Evolutionary conservation across 2,888 invertebrate species (phyloP).

Genomic region (Ctena decussata): DNA sequence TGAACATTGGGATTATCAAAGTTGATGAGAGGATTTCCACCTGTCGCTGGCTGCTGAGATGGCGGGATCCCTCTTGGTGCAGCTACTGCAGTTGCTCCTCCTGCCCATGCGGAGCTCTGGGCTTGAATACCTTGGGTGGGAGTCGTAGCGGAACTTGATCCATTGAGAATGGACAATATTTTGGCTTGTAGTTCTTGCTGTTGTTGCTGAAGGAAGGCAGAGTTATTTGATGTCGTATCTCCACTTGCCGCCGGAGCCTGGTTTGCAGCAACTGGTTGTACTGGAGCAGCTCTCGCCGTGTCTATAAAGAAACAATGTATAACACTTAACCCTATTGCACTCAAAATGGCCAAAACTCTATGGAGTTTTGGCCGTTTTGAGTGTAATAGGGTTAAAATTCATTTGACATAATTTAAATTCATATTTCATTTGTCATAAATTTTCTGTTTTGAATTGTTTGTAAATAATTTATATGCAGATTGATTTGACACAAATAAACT

Average conservation of each 20-base stretch:
- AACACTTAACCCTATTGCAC: too few relatives aligned
- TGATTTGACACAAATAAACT: too few relatives aligned
- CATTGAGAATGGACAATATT: slow-evolving; percentile 91
- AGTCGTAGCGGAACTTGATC: slow-evolving; percentile 42
- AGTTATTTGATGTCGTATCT: slow-evolving; percentile 19
- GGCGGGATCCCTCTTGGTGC: slow-evolving; percentile 29
- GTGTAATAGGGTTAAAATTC: too few relatives aligned
- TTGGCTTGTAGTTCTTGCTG: slow-evolving; percentile 92
- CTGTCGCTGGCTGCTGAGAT: slow-evolving; percentile 20
- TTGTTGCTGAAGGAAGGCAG: slow-evolving; percentile 66
- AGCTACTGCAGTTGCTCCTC: slow-evolving; percentile 17
- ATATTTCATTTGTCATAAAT: too few relatives aligned
- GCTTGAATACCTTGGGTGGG: slow-evolving; percentile 31
- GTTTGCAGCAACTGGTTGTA: not conserved
- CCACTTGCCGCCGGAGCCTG: slow-evolving; percentile 32
- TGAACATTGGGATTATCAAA: slow-evolving; percentile 87
- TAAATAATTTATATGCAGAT: too few relatives aligned
- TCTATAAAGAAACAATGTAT: not conserved
- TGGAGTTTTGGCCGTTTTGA: too few relatives aligned
- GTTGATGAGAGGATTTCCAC: slow-evolving; percentile 80
- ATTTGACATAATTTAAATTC: too few relatives aligned
- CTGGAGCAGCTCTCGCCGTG: slow-evolving; percentile 23
- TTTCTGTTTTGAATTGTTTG: too few relatives aligned
- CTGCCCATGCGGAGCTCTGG: slow-evolving; percentile 13
- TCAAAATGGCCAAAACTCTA: too few relatives aligned